Percentiles rank a stretch among this genome's conserved stretches.
These are phyloP conservation scores for Loris lydekkerianus DNA, from an alignment of 2,797 vertebrate genomes.

Conservation along the genomic window DNA sequence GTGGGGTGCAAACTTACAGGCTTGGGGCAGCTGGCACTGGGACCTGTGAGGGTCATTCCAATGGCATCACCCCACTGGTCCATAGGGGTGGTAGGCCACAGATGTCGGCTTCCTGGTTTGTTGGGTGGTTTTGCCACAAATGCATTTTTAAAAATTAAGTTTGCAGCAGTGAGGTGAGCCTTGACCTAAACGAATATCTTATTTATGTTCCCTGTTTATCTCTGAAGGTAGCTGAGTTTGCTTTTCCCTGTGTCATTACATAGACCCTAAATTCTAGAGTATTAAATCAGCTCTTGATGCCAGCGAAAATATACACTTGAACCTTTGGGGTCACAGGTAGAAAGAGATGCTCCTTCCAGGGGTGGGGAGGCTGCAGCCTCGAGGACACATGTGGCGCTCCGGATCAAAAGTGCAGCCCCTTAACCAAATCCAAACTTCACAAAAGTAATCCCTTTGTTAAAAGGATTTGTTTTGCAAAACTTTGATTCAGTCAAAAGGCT, in stretches of 20 bases:
- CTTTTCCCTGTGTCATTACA: neutral
- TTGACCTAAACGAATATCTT: neutral
- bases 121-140: neutral
- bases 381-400: no score
- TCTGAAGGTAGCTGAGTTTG: neutral
- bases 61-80: neutral
- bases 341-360: neutral
- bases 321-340: neutral
- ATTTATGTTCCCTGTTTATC: neutral
- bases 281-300: neutral
- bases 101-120: neutral
- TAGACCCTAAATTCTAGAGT: neutral
- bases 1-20: fast-evolving
- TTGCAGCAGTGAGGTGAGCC: neutral
- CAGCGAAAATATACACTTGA: neutral
- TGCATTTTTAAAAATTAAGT: neutral
- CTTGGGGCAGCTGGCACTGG: neutral
- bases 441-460: no score
- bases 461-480: no score
- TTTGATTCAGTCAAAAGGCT: no score
- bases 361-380: no score
- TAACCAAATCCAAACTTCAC: no score
- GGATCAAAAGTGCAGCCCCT: no score
- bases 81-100: neutral
- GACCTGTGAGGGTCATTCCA: neutral